Evolutionary conservation across 2,113 vertebrate genomes (phyloP).

Genomic region (Aspidoscelis tigris): DNA sequence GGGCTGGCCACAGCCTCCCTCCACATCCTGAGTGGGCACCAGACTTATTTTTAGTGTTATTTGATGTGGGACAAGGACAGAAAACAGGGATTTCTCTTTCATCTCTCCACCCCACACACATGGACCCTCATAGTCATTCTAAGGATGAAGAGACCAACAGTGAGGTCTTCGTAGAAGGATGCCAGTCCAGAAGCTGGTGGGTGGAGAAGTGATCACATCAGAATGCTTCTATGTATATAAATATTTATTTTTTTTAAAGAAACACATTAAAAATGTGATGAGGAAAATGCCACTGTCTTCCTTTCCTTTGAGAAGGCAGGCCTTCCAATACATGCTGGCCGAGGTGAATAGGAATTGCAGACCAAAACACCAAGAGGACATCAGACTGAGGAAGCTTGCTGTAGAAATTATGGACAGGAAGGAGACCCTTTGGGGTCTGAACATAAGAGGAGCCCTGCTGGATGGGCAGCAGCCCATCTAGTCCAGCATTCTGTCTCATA

Average conservation of each 20-base stretch:
- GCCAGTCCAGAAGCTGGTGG: not conserved
- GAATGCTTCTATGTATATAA: not conserved
- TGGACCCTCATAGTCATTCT: not conserved
- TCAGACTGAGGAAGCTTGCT: too few species aligned
- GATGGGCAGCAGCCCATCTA: too few species aligned
- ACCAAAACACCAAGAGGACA: too few species aligned
- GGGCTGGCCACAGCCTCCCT: slow-evolving; percentile 18
- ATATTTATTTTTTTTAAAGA: not conserved
- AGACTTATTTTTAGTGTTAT: not conserved
- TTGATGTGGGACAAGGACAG: not conserved
- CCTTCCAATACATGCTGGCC: not conserved
- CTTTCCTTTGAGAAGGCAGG: not conserved
- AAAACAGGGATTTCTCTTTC: not conserved
- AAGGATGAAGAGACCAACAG: too few species aligned
- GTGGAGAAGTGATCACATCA: too few species aligned
- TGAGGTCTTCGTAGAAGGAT: not conserved
- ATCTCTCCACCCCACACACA: not conserved
- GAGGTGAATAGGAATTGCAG: too few species aligned
- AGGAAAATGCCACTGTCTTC: not conserved
- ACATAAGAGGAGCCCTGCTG: too few species aligned
- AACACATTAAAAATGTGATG: not conserved
- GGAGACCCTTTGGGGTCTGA: too few species aligned
- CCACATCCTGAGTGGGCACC: slow-evolving; percentile 10
- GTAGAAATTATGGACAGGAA: too few species aligned
- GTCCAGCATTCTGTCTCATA: too few species aligned